Evolutionary conservation across 2,113 vertebrate species (phyloP).

Genomic region (Emydura subglobosa): DNA sequence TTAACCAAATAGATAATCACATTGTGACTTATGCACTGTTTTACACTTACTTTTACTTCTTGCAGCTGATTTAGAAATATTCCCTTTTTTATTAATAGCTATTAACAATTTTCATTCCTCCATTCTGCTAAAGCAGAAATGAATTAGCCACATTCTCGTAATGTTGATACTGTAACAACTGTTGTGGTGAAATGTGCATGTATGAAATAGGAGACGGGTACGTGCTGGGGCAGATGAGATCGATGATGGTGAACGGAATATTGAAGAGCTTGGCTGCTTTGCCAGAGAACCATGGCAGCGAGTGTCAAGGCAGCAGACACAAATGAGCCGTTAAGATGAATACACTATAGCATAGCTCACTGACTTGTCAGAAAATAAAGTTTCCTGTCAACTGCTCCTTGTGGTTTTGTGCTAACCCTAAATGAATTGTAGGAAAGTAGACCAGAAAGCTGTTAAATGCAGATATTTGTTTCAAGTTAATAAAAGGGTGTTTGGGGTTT

Average conservation of each 20-base stretch:
- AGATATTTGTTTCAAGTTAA: background rate
- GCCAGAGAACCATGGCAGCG: constrained; percentile 44
- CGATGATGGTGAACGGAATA: background rate
- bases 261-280: background rate
- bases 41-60: background rate
- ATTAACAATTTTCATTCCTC: background rate
- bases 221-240: background rate
- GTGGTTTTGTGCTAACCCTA: constrained; percentile 2
- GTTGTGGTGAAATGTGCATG: background rate
- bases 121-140: background rate
- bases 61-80: background rate
- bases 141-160: background rate
- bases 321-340: constrained; percentile 40
- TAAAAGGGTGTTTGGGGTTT: background rate
- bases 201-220: background rate
- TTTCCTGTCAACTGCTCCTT: background rate
- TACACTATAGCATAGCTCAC: background rate
- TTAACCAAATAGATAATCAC: background rate
- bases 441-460: background rate
- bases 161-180: rapidly evolving
- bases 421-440: constrained; percentile 20
- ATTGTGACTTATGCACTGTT: background rate
- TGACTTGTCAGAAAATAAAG: constrained; percentile 54
- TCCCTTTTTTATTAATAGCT: background rate
- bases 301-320: constrained; percentile 27